Base-by-base conservation (phyloP, 2,888 invertebrate species). In the Trimorus sp. region DNA sequence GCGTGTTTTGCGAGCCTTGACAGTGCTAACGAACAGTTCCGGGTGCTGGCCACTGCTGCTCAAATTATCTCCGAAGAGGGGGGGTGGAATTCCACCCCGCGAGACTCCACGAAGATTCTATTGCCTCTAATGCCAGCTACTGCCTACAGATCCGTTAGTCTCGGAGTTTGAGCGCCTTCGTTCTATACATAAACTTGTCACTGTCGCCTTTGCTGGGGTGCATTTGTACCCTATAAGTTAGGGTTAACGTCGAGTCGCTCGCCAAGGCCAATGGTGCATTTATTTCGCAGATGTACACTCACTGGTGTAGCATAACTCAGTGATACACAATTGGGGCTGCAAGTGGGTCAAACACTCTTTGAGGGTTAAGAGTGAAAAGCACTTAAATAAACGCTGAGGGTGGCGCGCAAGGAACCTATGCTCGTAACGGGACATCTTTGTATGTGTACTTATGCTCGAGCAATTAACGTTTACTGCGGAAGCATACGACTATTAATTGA, bases 1-100 rank as follows among this genome's bases (percentile, higher is more conserved):
- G 26, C 26, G 26, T 71, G 49, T 49, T 51, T 68, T 53, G 48
- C 14, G 82, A 84, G 84, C 83, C 85, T 86, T 84, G 84, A 84
- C 84, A 65, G 73, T 83, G 84, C 83, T 87, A 88, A 88, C 85
- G 85, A 88, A 85, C 88, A 79, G 71, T 74, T 83, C 84, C 82
- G 36, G 37, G 36, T 15, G 38, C 26, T 36, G 45, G 12, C n/a
- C 45, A 45, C 45, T n/a, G 12, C n/a, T 45, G 3, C n/a, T 45
- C n/a, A n/a, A 12, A 45, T 45, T 45, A 45, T 45, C 45, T 45
- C 45, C n/a, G 26, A 4, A 4, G 26, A 4, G 4, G 26, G 26
- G 26, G 26, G 26, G 26, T 26, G 26, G 26, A 26, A 26, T 26
- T 26, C 26, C 26, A 26, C 26, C 26, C 26, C 26, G 26, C 26